Evolutionary conservation across 2,888 invertebrate genomes (phyloP).

Genomic region (Rhamphomyia laevipes): DNA sequence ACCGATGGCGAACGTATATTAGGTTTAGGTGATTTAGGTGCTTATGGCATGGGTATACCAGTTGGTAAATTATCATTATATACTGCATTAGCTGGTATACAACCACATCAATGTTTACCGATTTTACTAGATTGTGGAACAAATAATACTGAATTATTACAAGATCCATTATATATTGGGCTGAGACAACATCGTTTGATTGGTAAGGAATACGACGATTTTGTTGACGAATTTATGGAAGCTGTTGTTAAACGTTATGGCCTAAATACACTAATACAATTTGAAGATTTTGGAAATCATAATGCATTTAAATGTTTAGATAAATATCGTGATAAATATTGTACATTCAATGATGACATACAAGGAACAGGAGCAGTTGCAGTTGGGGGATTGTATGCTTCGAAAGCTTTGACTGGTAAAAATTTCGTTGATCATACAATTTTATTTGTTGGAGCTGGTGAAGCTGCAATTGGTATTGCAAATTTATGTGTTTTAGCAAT

Average conservation of each 20-base stretch:
- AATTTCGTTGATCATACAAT: constrained; percentile 73
- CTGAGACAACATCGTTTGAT: constrained; percentile 71
- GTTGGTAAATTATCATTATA: constrained; percentile 94
- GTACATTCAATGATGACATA: no score
- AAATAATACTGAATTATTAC: constrained; percentile 69
- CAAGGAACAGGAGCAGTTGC: no score
- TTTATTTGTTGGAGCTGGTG: constrained; percentile 94
- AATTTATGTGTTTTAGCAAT: constrained; percentile 85
- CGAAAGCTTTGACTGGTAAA: constrained; percentile 71
- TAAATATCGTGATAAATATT: constrained; percentile 78
- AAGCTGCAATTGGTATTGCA: constrained; percentile 93
- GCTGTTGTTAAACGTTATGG: constrained; percentile 78
- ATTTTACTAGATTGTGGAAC: constrained; percentile 89
- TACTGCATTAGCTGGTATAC: constrained; percentile 93
- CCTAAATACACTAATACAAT: constrained; percentile 77
- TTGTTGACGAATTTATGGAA: constrained; percentile 95
- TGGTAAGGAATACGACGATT: constrained; percentile 78
- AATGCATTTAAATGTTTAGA: constrained; percentile 91
- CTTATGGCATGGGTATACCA: constrained; percentile 98
- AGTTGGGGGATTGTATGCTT: no score
- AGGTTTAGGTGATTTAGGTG: constrained; percentile 95
- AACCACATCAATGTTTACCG: constrained; percentile 90
- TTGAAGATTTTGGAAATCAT: constrained; percentile 96
- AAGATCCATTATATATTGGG: constrained; percentile 94
- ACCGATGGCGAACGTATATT: constrained; percentile 99